Evolutionary conservation across 1,140 invertebrate genomes (phyloP).

Genomic region (Drosophila pandora): DNA sequence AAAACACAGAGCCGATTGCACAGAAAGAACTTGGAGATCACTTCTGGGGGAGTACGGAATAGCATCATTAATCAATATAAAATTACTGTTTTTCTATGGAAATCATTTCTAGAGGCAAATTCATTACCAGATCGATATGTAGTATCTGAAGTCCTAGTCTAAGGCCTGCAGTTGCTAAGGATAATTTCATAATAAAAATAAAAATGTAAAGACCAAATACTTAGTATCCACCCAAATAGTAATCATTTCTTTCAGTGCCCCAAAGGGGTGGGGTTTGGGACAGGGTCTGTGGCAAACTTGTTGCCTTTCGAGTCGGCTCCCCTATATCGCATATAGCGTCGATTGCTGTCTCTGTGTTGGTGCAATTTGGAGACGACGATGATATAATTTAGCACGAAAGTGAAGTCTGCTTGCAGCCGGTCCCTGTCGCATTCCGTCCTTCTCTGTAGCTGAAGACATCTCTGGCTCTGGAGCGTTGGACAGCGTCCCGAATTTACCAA

Average conservation of each 20-base stretch:
- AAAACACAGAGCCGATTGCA: slow-evolving; percentile 11
- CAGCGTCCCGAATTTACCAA: slow-evolving; percentile 60
- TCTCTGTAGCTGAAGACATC: slow-evolving; percentile 3
- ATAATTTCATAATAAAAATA: too few relatives aligned
- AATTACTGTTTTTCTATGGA: not conserved
- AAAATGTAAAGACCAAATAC: too few relatives aligned
- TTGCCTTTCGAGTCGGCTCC: slow-evolving; percentile 58
- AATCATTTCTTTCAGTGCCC: slow-evolving; percentile 6
- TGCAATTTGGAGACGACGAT: slow-evolving; percentile 72
- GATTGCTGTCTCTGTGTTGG: slow-evolving; percentile 12
- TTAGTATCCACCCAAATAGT: not conserved
- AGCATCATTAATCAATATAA: not conserved
- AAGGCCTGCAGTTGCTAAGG: too few relatives aligned
- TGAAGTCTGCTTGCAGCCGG: slow-evolving; percentile 74
- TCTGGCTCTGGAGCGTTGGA: slow-evolving; percentile 9
- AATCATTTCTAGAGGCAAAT: too few relatives aligned
- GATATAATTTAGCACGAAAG: slow-evolving; percentile 81
- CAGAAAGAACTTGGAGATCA: not conserved
- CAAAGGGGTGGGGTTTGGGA: slow-evolving; percentile 3
- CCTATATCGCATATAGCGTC: slow-evolving; percentile 51
- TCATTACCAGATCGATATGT: too few relatives aligned
- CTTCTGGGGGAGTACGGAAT: not conserved
- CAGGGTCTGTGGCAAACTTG: slow-evolving; percentile 69
- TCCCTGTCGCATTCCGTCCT: slow-evolving; percentile 38
- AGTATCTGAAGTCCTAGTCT: not conserved